A percentile compares a stretch with the other conserved stretches of the same genome.
Evolutionary conservation across 1,140 invertebrate species (phyloP).

Genomic region (Coenobita brevimanus): DNA sequence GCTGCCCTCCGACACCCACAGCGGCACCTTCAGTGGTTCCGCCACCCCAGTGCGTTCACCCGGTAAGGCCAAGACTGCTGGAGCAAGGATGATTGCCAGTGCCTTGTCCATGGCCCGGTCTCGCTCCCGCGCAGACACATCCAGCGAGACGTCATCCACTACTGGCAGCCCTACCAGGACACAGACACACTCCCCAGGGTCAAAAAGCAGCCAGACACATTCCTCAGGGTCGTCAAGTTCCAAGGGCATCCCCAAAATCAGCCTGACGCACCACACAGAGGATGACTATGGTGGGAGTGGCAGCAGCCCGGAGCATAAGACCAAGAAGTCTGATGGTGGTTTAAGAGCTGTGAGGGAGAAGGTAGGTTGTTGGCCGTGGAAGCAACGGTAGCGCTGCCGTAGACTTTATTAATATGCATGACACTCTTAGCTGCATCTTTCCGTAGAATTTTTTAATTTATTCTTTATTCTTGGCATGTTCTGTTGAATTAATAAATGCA

Average conservation of each 20-base stretch:
- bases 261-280: slow-evolving; percentile 49
- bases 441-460: no score
- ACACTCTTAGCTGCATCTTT: no score
- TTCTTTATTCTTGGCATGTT: no score
- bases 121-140: neutral
- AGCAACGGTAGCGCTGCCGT: neutral
- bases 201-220: no score
- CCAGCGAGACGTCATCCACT: slow-evolving; percentile 18
- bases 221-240: neutral
- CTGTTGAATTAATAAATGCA: no score
- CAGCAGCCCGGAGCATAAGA: slow-evolving; percentile 36
- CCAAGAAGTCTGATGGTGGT: slow-evolving; percentile 48
- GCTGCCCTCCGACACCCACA: neutral
- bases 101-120: slow-evolving; percentile 44
- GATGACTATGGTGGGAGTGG: slow-evolving; percentile 49
- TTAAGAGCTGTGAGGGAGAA: slow-evolving; percentile 49
- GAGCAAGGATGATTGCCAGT: slow-evolving; percentile 54
- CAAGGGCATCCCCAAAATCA: slow-evolving; percentile 45
- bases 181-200: slow-evolving; percentile 18
- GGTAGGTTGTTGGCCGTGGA: slow-evolving; percentile 45
- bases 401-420: no score
- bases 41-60: slow-evolving; percentile 18
- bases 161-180: slow-evolving; percentile 18
- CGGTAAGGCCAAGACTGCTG: slow-evolving; percentile 1
- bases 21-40: slow-evolving; percentile 43